Base-by-base conservation (phyloP, 2,797 vertebrate genomes). In the Cuculus canorus region DNA sequence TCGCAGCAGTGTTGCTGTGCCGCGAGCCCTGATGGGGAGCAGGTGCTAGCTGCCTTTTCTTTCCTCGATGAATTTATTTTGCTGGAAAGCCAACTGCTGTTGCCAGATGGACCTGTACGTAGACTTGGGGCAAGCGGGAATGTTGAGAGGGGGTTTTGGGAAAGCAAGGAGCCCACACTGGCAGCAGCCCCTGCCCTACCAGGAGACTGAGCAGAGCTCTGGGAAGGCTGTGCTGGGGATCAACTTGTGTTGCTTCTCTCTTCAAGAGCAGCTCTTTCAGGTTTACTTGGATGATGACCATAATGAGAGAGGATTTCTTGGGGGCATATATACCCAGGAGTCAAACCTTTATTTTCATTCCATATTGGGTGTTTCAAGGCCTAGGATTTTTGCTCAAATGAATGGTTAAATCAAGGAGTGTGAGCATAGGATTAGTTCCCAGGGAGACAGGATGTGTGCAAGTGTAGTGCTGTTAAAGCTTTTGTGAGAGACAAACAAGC, bases 41-140 rank as follows among this genome's bases (percentile, higher is more conserved):
- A 94, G 93, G 88, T 90, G 90, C 56, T 63, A 70, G 50, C 83
- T 95, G 92, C 70, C 72, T 93, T 71, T 88, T 85, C 68, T 59
- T 54, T 85, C 48, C 23, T 33, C 39, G 33, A 41, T 82, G 47
- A 69, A 86, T 86, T 95, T 81, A 43, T 93, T 88, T 79, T 84
- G 57, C 86, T 82, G 91, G 59, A 84, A 90, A 57, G 65, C n/a
- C 45, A 72, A 37, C 70, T 90, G 86, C 73, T 94, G 88, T 77
- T 92, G 78, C 78, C 84, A 91, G 75, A 78, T 92, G 93, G 81
- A 79, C 22, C 37, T 52, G 23, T 53, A 32, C 3, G 5, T 22
- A 32, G 85, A 61, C 69, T 50, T 92, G 80, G 78, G 86, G 82
- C 69, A 56, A 89, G 39, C 18, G 30, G 65, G 43, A 37, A 23